A percentile compares a stretch with the other conserved stretches of the same genome.
Evolutionary conservation across 2,113 vertebrate genomes (phyloP).

Genomic region (Hyperoodon ampullatus): DNA sequence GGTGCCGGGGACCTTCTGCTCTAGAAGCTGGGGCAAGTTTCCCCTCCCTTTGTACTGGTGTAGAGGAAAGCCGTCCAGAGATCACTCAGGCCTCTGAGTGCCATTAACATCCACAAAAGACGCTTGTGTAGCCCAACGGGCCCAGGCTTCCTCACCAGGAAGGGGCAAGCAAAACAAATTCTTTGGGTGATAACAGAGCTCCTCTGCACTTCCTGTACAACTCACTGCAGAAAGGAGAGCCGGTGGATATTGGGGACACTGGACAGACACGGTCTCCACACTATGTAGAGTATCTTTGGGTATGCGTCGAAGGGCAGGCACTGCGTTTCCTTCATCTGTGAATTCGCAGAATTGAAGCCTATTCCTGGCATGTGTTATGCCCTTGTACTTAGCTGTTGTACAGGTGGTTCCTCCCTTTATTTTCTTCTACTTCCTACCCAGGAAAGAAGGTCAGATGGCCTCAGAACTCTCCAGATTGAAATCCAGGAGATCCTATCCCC

Average conservation of each 20-base stretch:
- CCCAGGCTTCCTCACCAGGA: neutral
- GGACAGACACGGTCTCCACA: neutral
- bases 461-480: neutral
- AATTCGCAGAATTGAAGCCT: neutral
- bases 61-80: neutral
- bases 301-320: neutral
- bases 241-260: neutral
- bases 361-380: neutral
- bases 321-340: neutral
- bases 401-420: neutral
- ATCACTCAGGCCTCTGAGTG: neutral
- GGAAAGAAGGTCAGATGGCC: neutral
- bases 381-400: neutral
- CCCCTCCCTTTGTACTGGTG: neutral
- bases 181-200: neutral
- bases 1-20: neutral
- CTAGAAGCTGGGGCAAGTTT: neutral
- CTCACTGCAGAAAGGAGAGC: neutral
- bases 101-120: neutral
- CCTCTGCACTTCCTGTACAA: neutral
- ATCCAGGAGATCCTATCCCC: neutral
- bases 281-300: neutral
- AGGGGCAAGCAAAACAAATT: neutral
- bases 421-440: neutral
- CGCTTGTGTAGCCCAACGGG: fast-evolving